Base-by-base conservation (phyloP, 2,888 invertebrate species). In the Helicoverpa assulta region DNA sequence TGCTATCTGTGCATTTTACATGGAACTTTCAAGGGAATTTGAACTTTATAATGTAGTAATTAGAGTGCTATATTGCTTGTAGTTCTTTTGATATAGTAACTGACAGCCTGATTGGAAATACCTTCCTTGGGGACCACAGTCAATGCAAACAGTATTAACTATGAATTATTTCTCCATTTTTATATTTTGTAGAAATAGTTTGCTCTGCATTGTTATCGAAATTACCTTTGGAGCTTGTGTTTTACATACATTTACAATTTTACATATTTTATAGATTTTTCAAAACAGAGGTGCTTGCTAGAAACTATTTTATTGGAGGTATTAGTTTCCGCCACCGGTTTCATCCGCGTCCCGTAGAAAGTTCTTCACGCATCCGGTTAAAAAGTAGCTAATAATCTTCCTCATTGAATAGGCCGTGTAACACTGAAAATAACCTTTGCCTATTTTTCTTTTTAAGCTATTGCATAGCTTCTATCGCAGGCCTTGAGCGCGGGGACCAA, bases 81-180 rank as follows among this genome's bases (percentile, higher is more conserved):
- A 58, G n/a, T 52, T 51, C 21, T 59, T 33, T 29, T 62, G 43
- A 55, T 62, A 43, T 56, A 37, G 58, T 69, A 64, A 59, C 75
- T 40, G 51, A 47, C 56, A 65, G 60, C 54, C 65, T 78, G 78
- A 78, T 75, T 75, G 72, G 66, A 69, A 70, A 70, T 58, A 67
- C 67, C 18, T 70, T 73, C 78, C 67, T 52, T 14, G 29, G 73
- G 66, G 69, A 70, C 53, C 18, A 40, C 43, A 76, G 26, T 73
- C 66, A 37, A 55, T 64, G 67, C 66, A 67, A 69, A 69, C 61
- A 54, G 65, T 52, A 54, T 62, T 55, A 77, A 69, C 60, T 69
- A 61, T 53, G 61, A 77, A 77, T 69, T 69, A 67, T 73, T 73
- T 64, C 55, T 55, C 14, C 55, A 76, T 76, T 72, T 26, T 65